Evolutionary conservation across 2,888 invertebrate species (phyloP), one percentile per base, ranked within the genome.

Genomic region (Cerastis rubricosa): DNA sequence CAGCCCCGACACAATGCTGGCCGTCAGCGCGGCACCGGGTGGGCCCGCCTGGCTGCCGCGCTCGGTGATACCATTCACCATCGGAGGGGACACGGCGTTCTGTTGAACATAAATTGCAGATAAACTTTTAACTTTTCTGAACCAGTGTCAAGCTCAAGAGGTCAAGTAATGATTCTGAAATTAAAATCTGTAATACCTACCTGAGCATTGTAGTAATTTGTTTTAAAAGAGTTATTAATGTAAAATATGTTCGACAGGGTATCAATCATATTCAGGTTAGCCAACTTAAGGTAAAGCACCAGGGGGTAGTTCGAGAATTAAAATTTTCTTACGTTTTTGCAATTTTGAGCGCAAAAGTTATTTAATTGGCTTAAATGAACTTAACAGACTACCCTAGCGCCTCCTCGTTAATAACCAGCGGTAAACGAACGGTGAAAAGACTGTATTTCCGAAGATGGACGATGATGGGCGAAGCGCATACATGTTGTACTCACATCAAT

Each of bases 1-100:
- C 1, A 49, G 19, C 3, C 29, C 49, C 19, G 77, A 0, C 14
- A 14, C 29, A 0, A n/a, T 8, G 45, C 11, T 5, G 14, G 71
- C 29, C 3, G 84, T 7, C 17, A 65, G 68, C 45, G 12, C 66
- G 35, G 73, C n/a, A 51, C 19, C 25, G 64, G 54, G 29, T 9
- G 81, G 25, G 25, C 72, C 11, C 57, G 72, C 0, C 68, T 66
- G 6, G 79, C 14, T 35, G 85, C 84, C n/a, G 4, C 92, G 90
- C 17, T 95, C 94, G 1, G 89, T 43, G 19, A 94, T 29, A 2
- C 95, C 95, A 82, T 96, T 96, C 77, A 94, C 66, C 25, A 94
- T 80, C 0, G 95, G 92, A 4, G 93, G 85, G 0, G 94, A 86
- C 0, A 85, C 57, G 0, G 90, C 72, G 54, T 84, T 87, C 91